Base-by-base conservation (phyloP, 2,888 invertebrate genomes). In the Leptogaster cylindrica region DNA sequence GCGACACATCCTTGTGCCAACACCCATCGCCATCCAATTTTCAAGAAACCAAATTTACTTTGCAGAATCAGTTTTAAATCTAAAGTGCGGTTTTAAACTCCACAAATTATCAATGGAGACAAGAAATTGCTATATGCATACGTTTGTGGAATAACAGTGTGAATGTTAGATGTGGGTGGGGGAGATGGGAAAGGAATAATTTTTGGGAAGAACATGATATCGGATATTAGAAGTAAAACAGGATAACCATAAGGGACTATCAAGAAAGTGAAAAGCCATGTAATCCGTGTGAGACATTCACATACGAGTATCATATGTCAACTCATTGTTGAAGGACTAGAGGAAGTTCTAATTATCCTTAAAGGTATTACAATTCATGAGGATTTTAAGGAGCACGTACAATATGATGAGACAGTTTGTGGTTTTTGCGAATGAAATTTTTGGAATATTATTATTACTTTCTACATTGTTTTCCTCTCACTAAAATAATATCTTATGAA, bases 241-340 rank as follows among this genome's bases (percentile, higher is more conserved):
- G n/a, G 16, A 18, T 20, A 55, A 23, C 55, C 20, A 44, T 41
- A 41, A 55, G 14, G 25, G 39, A 33, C 18, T 18, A 44, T 16
- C n/a, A 27, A 61, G 44, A 28, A 61, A 44, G 61, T 61, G 61
- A 48, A 64, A 64, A 64, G 20, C 48, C 48, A 14, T 64, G 48
- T 64, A 64, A 64, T 48, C 44, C 64, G 18, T 48, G 64, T 64
- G 48, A 18, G 48, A 64, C 64, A 64, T 64, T 64, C 23, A 20
- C 64, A 44, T 48, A 44, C 48, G n/a, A n/a, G n/a, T n/a, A n/a
- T n/a, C 44, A n/a, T 20, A 18, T 33, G 64, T 64, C 64, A 48
- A 64, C 44, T 48, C 31, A 33, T 64, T 33, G 46, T 46, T 46
- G n/a, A 48, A 33, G n/a, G n/a, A n/a, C 46, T 63, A 12, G 3